Evolutionary conservation across 1,140 invertebrate genomes (phyloP).

Genomic region (Arion vulgaris): DNA sequence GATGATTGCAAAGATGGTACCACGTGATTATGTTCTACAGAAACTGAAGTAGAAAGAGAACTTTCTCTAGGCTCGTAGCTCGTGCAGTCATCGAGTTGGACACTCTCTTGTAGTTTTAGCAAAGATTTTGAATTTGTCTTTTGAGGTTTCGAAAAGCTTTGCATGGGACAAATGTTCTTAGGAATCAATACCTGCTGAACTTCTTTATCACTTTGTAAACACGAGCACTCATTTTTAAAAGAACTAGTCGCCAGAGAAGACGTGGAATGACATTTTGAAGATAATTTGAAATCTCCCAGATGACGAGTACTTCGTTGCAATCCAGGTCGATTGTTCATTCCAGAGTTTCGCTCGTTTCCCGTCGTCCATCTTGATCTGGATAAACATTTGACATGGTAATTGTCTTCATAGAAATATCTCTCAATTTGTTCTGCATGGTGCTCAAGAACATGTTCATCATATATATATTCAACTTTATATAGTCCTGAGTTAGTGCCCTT

Average conservation of each 20-base stretch:
- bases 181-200: neutral
- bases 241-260: neutral
- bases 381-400: conserved; percentile 37
- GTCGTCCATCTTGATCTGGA: neutral
- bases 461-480: conserved; percentile 62
- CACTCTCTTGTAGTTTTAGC: neutral
- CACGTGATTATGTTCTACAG: neutral
- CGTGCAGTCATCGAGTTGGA: neutral
- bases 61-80: neutral
- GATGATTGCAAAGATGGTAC: conserved; percentile 21
- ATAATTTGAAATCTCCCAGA: conserved; percentile 3
- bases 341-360: neutral
- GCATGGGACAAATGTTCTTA: neutral
- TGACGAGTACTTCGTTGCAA: neutral
- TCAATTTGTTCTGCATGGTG: conserved; percentile 65
- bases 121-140: neutral
- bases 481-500: neutral
- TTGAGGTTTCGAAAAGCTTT: neutral
- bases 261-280: neutral
- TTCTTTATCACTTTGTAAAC: neutral
- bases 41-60: neutral
- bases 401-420: conserved; percentile 64
- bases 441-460: conserved; percentile 67
- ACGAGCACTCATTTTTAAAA: neutral
- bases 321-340: neutral